phyloP scores from a whole-genome alignment of 2,797 vertebrate genomes.

The Coccyzus lansbergi region DNA sequence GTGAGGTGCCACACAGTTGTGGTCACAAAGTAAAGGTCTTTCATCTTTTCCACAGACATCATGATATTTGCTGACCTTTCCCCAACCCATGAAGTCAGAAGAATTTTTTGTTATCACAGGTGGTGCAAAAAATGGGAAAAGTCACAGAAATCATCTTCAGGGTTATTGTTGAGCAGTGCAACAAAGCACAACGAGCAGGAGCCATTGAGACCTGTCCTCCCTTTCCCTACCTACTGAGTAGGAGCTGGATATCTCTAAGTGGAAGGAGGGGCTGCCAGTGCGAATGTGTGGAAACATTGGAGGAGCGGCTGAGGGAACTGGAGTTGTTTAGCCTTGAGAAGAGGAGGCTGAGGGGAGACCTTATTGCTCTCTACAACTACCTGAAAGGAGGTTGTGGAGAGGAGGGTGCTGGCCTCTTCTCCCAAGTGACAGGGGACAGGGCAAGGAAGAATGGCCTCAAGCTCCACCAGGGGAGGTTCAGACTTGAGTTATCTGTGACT shows the following conservation, averaged over 20 bases:
- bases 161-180: background rate
- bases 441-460: too few species aligned
- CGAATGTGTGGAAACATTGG: background rate
- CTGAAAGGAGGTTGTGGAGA: too few species aligned
- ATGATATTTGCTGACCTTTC: background rate
- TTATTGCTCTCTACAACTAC: too few species aligned
- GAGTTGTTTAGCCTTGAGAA: too few species aligned
- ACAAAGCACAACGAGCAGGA: background rate
- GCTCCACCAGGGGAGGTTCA: too few species aligned
- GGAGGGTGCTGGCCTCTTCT: too few species aligned
- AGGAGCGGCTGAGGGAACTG: too few species aligned
- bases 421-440: too few species aligned
- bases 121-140: background rate
- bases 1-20: background rate
- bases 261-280: background rate
- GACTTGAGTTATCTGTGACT: too few species aligned
- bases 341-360: too few species aligned
- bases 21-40: background rate
- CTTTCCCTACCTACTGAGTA: fast-evolving
- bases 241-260: background rate
- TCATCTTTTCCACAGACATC: background rate
- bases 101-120: background rate
- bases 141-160: background rate
- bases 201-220: background rate
- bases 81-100: background rate